phyloP scores from a whole-genome alignment of 2,113 vertebrate species.

The Onychorhynchus coronatus region DNA sequence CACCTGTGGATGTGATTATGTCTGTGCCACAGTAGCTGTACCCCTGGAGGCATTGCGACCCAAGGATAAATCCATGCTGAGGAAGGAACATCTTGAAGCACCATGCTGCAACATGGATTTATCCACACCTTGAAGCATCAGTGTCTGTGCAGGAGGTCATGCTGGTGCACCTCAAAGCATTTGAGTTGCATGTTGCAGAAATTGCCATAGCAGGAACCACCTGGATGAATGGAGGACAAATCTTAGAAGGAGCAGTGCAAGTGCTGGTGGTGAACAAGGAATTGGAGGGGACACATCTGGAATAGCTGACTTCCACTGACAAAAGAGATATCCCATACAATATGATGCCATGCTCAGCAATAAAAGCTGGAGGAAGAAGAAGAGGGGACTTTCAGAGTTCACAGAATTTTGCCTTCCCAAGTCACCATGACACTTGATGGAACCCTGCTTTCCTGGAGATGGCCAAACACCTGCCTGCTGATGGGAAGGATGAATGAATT shows the following conservation, averaged over 20 bases:
- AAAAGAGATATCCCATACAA: background rate
- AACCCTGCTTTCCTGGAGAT: background rate
- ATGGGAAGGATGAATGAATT: background rate
- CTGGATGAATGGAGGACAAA: background rate
- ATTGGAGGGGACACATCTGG: background rate
- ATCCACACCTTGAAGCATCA: background rate
- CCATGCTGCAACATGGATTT: background rate
- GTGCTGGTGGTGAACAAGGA: background rate
- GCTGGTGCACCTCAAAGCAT: background rate
- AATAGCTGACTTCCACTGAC: background rate
- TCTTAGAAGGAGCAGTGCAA: background rate
- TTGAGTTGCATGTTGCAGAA: background rate
- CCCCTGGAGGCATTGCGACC: background rate
- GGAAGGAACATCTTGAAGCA: background rate
- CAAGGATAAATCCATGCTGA: background rate
- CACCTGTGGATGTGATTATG: accelerated
- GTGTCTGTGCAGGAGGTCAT: background rate
- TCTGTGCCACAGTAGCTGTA: background rate
- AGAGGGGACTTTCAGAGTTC: background rate
- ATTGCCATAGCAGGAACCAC: background rate
- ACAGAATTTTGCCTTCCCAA: background rate
- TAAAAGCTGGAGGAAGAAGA: background rate
- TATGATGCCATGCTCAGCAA: background rate
- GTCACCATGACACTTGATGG: background rate
- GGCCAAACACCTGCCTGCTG: accelerated